phyloP scores from a whole-genome alignment of 92 coral and sea anemone species.

The Palythoa grandiflora region DNA sequence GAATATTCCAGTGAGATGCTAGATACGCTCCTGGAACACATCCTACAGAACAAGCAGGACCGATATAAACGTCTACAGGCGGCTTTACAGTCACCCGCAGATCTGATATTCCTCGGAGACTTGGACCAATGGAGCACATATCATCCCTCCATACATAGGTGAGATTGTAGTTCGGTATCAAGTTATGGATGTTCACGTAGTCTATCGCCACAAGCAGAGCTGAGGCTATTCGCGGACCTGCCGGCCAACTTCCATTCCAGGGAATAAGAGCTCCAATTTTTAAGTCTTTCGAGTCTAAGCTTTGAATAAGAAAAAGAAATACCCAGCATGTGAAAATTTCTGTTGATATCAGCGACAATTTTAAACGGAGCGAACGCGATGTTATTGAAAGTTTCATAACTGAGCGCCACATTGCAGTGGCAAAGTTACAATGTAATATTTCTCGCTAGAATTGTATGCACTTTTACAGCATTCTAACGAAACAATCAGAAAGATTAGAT shows the following conservation, averaged over 20 bases:
- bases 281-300: constrained; percentile 39
- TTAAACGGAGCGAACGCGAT: neutral
- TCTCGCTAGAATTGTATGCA: neutral
- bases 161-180: constrained; percentile 68
- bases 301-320: neutral
- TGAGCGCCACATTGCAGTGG: neutral
- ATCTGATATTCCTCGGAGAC: constrained; percentile 69
- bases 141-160: constrained; percentile 77
- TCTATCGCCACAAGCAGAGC: constrained; percentile 77
- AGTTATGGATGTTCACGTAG: constrained; percentile 29
- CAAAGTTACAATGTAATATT: neutral
- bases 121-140: constrained; percentile 67
- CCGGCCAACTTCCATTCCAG: constrained; percentile 85
- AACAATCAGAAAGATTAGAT: neutral
- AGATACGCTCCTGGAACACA: constrained; percentile 77
- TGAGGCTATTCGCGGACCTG: constrained; percentile 75
- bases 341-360: constrained; percentile 1
- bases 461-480: neutral
- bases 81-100: constrained; percentile 44
- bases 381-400: neutral
- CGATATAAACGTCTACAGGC: constrained; percentile 70
- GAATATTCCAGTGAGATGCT: constrained; percentile 83
- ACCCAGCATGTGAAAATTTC: neutral
- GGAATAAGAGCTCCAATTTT: constrained; percentile 80
- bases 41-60: constrained; percentile 80